Percentiles rank a stretch among this genome's conserved stretches.
Conservation (phyloP, 2,113 vertebrate genomes). For the Sterna hirundo region DNA sequence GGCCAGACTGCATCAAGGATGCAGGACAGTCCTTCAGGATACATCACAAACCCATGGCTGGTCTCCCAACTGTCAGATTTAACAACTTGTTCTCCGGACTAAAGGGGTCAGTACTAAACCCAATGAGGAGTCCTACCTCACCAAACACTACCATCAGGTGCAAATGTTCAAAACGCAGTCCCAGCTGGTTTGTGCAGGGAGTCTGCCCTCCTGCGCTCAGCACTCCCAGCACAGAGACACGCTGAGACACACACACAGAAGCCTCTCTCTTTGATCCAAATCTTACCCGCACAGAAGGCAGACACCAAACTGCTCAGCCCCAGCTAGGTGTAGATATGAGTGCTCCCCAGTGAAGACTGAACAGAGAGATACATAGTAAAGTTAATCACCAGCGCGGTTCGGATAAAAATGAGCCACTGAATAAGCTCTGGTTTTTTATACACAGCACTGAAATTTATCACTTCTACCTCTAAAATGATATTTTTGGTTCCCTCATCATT, state of each 20-base stretch:
- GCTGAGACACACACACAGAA: fast-evolving
- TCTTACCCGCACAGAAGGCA: background rate
- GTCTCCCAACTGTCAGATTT: background rate
- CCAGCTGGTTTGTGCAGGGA: background rate
- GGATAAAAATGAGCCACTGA: background rate
- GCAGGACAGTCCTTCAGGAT: background rate
- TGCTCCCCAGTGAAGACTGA: background rate
- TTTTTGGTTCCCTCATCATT: background rate
- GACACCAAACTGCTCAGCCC: background rate
- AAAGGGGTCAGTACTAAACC: background rate
- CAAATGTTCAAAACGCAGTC: background rate
- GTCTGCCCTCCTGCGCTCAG: fast-evolving
- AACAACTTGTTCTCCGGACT: background rate
- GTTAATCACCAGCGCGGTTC: background rate
- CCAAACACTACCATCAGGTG: background rate
- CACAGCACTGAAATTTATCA: background rate
- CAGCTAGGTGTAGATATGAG: fast-evolving
- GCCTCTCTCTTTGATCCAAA: background rate
- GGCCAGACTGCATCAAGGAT: background rate
- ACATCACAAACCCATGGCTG: background rate
- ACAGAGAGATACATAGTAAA: background rate
- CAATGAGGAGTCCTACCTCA: background rate
- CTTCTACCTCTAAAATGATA: background rate
- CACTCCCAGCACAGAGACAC: background rate
- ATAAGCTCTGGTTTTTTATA: background rate